These are phyloP conservation scores for Cichlasoma orientale DNA, from an alignment of 2,797 vertebrate species.

Conservation along the genomic window DNA sequence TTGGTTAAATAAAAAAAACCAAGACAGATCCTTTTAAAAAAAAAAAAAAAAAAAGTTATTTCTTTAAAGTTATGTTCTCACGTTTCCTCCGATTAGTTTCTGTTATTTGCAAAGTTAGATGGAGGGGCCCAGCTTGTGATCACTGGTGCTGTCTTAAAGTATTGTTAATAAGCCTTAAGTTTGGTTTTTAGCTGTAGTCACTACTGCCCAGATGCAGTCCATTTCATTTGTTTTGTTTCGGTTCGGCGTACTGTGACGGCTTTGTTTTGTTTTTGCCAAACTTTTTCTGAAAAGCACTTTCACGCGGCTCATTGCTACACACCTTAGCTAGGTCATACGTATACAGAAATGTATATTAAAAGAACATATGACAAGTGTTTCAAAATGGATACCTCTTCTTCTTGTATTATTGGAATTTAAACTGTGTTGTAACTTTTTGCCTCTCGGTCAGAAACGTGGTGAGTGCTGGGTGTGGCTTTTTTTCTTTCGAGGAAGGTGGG, in stretches of 20 bases:
- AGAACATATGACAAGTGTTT: slow-evolving; percentile 74
- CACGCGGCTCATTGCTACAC: slow-evolving; percentile 70
- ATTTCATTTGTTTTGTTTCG: slow-evolving; percentile 61
- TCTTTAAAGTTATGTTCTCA: slow-evolving; percentile 23
- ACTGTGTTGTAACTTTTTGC: slow-evolving; percentile 67
- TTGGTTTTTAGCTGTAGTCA: slow-evolving; percentile 57
- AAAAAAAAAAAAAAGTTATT: slow-evolving; percentile 5
- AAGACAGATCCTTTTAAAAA: slow-evolving; percentile 43
- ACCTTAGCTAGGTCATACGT: slow-evolving; percentile 62
- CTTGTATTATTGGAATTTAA: slow-evolving; percentile 71
- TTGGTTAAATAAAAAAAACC: background rate
- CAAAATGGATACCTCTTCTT: slow-evolving; percentile 79
- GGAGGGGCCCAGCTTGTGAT: slow-evolving; percentile 67
- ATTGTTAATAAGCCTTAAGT: slow-evolving; percentile 71
- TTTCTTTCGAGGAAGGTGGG: slow-evolving; percentile 41
- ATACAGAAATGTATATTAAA: slow-evolving; percentile 73
- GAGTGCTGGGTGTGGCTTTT: slow-evolving; percentile 32
- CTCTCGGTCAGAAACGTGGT: slow-evolving; percentile 51
- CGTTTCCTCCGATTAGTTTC: slow-evolving; percentile 53
- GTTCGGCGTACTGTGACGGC: slow-evolving; percentile 68
- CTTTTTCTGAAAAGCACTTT: slow-evolving; percentile 79
- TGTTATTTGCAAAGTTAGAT: slow-evolving; percentile 53
- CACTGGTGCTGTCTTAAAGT: slow-evolving; percentile 76
- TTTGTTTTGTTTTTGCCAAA: slow-evolving; percentile 60
- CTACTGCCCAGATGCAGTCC: slow-evolving; percentile 61